These are phyloP conservation scores for Enteromius fasciolatus DNA, from an alignment of 2,797 vertebrate species.

Conservation along the genomic window DNA sequence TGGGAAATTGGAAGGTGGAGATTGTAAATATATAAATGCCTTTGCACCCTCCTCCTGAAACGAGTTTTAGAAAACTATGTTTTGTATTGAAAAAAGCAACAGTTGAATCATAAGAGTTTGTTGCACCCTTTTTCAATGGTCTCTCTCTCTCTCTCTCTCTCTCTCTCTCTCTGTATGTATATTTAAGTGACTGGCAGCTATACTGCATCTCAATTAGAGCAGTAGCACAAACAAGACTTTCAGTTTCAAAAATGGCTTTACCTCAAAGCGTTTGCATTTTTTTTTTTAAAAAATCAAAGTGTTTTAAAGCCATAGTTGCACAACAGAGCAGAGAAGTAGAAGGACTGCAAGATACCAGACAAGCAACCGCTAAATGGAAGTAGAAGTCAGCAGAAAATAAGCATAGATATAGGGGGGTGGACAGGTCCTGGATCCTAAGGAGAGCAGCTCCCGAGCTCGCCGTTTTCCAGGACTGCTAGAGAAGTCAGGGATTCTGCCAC, in stretches of 20 bases:
- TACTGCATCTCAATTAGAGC: slow-evolving; percentile 8
- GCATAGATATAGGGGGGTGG: background rate
- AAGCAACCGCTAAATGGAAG: background rate
- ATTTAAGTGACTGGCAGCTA: slow-evolving; percentile 2
- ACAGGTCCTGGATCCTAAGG: background rate
- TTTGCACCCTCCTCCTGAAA: no score
- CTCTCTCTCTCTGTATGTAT: background rate
- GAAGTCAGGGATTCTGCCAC: slow-evolving; percentile 12
- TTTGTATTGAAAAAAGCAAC: background rate
- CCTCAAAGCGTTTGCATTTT: background rate
- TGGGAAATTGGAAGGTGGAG: no score
- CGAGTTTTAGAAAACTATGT: no score
- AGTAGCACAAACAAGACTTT: background rate
- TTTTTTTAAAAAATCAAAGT: background rate
- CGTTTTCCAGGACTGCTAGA: background rate
- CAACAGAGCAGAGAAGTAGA: background rate
- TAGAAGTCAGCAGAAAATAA: background rate
- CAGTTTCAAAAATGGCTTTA: background rate
- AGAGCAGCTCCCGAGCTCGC: background rate
- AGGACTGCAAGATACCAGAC: background rate
- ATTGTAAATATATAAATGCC: no score
- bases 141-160: background rate
- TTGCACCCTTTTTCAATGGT: background rate
- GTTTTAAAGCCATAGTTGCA: background rate
- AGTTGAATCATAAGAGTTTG: background rate